phyloP scores from a whole-genome alignment of 2,888 invertebrate genomes.

The Brachyptera risi region DNA sequence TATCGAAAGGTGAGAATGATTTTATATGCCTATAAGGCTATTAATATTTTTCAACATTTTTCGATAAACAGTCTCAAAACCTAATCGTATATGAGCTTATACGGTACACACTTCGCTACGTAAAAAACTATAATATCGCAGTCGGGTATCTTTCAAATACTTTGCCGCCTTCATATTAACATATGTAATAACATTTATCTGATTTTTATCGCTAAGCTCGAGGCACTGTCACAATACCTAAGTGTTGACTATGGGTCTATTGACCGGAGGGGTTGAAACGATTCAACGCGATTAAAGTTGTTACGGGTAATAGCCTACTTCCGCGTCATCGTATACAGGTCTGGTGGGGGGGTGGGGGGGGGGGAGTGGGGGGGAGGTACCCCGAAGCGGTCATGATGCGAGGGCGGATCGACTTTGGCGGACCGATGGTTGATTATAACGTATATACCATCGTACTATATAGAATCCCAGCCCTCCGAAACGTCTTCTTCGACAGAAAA shows the following conservation, averaged over 20 bases:
- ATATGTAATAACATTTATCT: constrained; percentile 16
- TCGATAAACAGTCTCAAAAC: background rate
- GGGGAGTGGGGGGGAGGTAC: background rate
- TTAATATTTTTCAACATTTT: background rate
- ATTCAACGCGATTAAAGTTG: background rate
- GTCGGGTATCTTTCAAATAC: constrained; percentile 1
- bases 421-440: constrained; percentile 22
- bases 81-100: background rate
- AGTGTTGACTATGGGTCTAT: constrained; percentile 25
- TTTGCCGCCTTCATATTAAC: background rate
- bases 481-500: constrained; percentile 5
- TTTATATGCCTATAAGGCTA: background rate
- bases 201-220: background rate
- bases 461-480: constrained; percentile 12
- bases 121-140: background rate
- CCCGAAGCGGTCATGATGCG: constrained; percentile 22
- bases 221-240: constrained; percentile 3
- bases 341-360: background rate
- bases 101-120: background rate
- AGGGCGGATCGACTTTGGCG: constrained; percentile 21
- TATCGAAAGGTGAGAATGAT: too few species aligned
- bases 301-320: constrained; percentile 18
- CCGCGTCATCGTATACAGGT: constrained; percentile 19
- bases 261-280: constrained; percentile 17
- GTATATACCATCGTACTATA: too few species aligned